These are phyloP conservation scores for Miniopterus natalensis DNA, from an alignment of 2,113 vertebrate genomes.

Conservation along the genomic window DNA sequence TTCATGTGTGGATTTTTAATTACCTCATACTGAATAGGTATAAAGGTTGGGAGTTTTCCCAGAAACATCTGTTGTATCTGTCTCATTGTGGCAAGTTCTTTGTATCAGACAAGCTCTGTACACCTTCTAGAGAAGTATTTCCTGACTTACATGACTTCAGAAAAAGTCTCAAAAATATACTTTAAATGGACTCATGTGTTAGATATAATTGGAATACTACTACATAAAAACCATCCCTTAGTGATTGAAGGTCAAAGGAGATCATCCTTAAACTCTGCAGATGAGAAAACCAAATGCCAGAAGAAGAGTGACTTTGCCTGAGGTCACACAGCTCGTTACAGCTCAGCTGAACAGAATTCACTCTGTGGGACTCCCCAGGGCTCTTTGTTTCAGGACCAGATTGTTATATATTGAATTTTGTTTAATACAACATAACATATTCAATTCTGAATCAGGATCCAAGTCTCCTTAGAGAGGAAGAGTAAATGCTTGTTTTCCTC, in stretches of 20 bases:
- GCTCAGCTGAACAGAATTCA: not conserved
- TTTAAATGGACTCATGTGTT: conserved; percentile 28
- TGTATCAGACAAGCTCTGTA: not conserved
- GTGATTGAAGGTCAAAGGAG: not conserved
- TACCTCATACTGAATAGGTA: not conserved
- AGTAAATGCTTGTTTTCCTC: not conserved
- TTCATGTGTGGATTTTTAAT: conserved; percentile 4
- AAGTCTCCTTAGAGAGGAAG: not conserved
- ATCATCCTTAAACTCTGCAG: conserved; percentile 7
- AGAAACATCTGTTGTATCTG: not conserved
- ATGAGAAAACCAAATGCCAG: conserved; percentile 33
- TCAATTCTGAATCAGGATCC: not conserved
- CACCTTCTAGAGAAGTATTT: not conserved
- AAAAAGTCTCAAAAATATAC: not conserved
- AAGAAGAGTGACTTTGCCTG: conserved; percentile 7
- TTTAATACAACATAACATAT: not conserved
- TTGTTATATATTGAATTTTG: not conserved
- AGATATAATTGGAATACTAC: not conserved
- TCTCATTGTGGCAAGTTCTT: conserved; percentile 8
- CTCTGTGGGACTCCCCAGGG: not conserved
- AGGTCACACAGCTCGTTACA: not conserved
- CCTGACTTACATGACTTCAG: not conserved
- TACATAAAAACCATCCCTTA: not conserved
- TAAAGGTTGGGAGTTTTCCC: not conserved
- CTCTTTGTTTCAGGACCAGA: not conserved